These are phyloP conservation scores for Channa maculata DNA, from an alignment of 2,113 vertebrate genomes.

Conservation along the genomic window DNA sequence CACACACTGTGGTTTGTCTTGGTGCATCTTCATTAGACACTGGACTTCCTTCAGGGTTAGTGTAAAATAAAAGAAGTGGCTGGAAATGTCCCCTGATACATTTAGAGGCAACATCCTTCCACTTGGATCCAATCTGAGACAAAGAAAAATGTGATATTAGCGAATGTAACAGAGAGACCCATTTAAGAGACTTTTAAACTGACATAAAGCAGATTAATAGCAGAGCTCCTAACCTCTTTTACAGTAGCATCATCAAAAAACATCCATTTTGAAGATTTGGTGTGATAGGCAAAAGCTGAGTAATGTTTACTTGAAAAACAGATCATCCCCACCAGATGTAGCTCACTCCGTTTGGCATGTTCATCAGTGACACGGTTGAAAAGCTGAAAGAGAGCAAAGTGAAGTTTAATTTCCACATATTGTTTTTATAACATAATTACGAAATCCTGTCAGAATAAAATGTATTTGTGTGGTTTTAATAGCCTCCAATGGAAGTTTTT, in stretches of 20 bases:
- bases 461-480: slow-evolving; percentile 3
- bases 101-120: slow-evolving; percentile 97
- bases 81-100: slow-evolving; percentile 96
- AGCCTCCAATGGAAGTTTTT: not conserved
- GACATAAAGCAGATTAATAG: slow-evolving; percentile 28
- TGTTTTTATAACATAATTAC: not conserved
- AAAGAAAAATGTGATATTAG: slow-evolving; percentile 15
- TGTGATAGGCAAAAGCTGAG: slow-evolving; percentile 97
- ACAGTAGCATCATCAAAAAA: slow-evolving; percentile 98
- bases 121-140: slow-evolving; percentile 91
- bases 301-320: slow-evolving; percentile 97
- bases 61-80: slow-evolving; percentile 94
- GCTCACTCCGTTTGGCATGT: slow-evolving; percentile 93
- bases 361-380: slow-evolving; percentile 98
- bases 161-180: slow-evolving; percentile 14
- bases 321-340: slow-evolving; percentile 97
- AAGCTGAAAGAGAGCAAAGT: slow-evolving; percentile 84
- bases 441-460: no score
- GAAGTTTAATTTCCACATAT: slow-evolving; percentile 34
- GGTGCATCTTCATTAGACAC: slow-evolving; percentile 95
- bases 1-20: slow-evolving; percentile 90
- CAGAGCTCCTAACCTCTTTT: slow-evolving; percentile 89
- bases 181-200: slow-evolving; percentile 14
- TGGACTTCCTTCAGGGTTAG: slow-evolving; percentile 93
- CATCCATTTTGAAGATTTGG: slow-evolving; percentile 97